A percentile compares a stretch with the other conserved stretches of the same genome.
Evolutionary conservation across 2,113 vertebrate genomes (phyloP).

Genomic region (Peromyscus leucopus): DNA sequence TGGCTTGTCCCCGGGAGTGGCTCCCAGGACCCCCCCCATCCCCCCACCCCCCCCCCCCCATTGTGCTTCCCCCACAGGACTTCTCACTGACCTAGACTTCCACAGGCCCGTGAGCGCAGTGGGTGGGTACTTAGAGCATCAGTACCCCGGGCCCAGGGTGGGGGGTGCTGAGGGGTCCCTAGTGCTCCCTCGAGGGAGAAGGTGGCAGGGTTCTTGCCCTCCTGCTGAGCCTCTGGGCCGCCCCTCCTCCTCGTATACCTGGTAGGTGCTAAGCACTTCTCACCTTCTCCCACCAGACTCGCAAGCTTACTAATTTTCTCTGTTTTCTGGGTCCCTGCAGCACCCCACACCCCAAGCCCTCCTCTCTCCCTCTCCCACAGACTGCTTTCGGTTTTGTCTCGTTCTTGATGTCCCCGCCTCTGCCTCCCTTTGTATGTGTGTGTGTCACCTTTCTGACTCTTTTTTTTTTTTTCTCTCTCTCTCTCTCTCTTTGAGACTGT

Average conservation of each 20-base stretch:
- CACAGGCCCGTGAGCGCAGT: background rate
- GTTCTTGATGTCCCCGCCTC: background rate
- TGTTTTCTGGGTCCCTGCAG: background rate
- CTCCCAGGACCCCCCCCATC: background rate
- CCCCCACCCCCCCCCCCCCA: fast-evolving
- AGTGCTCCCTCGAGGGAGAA: background rate
- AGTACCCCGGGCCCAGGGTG: background rate
- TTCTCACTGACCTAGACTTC: background rate
- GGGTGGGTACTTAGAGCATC: background rate
- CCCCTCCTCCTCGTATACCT: background rate
- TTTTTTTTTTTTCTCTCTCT: too few species aligned
- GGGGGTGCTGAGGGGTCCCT: fast-evolving
- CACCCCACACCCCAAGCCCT: background rate
- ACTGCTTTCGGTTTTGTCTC: background rate
- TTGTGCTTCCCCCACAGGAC: background rate
- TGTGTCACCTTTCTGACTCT: background rate
- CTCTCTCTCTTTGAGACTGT: background rate
- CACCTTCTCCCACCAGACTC: background rate
- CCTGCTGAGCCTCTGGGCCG: fast-evolving
- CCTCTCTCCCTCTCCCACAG: background rate
- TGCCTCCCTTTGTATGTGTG: background rate
- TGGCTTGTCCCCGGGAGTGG: background rate
- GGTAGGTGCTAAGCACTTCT: background rate
- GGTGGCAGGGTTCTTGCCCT: background rate
- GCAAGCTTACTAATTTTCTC: background rate